Conservation (phyloP, 2,113 vertebrate genomes). For the Talpa occidentalis region DNA sequence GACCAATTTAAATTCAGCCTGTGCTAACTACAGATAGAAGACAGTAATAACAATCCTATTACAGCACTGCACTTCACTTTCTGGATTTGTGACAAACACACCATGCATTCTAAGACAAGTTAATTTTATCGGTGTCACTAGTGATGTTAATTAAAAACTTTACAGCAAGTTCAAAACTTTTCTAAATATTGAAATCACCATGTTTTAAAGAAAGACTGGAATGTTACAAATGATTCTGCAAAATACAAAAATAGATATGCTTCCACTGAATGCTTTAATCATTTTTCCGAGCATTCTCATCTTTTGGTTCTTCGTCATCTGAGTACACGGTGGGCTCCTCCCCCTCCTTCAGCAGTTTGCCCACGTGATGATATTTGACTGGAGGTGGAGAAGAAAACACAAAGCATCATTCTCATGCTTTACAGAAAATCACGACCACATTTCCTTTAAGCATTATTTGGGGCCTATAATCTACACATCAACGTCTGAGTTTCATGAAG, state of each 20-base stretch:
- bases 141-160: conserved; percentile 77
- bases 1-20: conserved; percentile 56
- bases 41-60: conserved; percentile 69
- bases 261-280: conserved; percentile 80
- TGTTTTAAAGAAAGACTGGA: conserved; percentile 82
- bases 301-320: conserved; percentile 91
- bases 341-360: conserved; percentile 95
- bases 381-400: conserved; percentile 59
- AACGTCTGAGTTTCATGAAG: not conserved
- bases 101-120: conserved; percentile 76
- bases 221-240: conserved; percentile 85
- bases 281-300: conserved; percentile 83
- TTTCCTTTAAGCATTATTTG: not conserved
- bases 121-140: conserved; percentile 72
- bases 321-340: conserved; percentile 97
- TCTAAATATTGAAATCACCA: conserved; percentile 79
- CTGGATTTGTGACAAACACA: conserved; percentile 67
- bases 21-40: conserved; percentile 61
- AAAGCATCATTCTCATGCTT: conserved; percentile 25
- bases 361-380: conserved; percentile 97
- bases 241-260: conserved; percentile 82
- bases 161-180: conserved; percentile 77
- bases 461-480: not conserved
- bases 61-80: conserved; percentile 71
- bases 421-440: not conserved